Conservation (phyloP, 2,797 vertebrate genomes). For the Heliangelus exortis region DNA sequence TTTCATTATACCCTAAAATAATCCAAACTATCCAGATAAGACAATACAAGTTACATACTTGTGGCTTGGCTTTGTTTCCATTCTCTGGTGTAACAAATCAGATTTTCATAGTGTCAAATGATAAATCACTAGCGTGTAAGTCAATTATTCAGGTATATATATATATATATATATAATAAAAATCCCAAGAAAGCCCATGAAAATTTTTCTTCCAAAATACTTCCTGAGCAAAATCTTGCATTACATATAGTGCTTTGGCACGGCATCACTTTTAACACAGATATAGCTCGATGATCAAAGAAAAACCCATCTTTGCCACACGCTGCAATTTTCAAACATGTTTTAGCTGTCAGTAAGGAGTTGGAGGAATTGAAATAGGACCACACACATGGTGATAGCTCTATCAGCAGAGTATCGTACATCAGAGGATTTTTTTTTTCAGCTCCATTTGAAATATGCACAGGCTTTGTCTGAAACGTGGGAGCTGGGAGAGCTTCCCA, state of each 20-base stretch:
- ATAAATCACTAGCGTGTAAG: background rate
- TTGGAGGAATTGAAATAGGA: background rate
- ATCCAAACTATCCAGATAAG: background rate
- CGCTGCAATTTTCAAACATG: background rate
- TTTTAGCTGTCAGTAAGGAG: background rate
- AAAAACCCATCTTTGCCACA: background rate
- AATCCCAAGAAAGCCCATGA: no score
- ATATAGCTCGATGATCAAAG: background rate
- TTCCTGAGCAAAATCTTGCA: background rate
- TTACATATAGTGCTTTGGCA: background rate
- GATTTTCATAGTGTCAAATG: background rate
- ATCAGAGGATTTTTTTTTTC: background rate
- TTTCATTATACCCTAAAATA: constrained; percentile 25
- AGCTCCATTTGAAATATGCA: background rate
- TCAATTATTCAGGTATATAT: background rate
- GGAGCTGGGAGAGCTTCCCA: background rate
- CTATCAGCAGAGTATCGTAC: background rate
- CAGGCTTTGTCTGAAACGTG: background rate
- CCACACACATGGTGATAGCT: background rate
- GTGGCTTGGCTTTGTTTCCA: background rate
- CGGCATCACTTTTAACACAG: background rate
- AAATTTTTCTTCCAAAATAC: background rate
- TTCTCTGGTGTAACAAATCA: background rate
- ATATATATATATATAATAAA: background rate
- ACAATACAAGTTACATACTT: background rate